Base-by-base conservation (phyloP, 2,113 vertebrate species). In the Cynoglossus semilaevis region DNA sequence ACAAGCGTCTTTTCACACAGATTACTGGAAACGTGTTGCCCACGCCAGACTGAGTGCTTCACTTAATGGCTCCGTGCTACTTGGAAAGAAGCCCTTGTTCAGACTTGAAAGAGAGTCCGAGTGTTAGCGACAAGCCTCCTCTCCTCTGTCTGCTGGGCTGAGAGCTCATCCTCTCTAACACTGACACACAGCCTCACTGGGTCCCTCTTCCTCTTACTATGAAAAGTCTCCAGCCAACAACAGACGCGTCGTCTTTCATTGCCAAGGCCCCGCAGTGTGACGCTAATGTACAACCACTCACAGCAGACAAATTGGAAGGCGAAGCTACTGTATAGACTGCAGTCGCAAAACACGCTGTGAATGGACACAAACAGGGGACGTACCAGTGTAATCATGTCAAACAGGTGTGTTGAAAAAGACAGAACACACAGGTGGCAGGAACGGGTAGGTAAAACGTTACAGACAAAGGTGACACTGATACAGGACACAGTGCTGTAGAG, bases 111-210 rank as follows among this genome's bases (percentile, higher is more conserved):
- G 60, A 61, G 60, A 48, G 72, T 76, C 61, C 65, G 61, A 63
- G 50, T 55, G 63, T 51, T 35, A 54, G 50, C 11, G 13, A 55
- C 48, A 42, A 63, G 51, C 40, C 57, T 68, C 55, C 44, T 79
- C 67, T 77, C 74, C 56, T 80, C 70, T 65, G 69, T 79, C 76
- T 81, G 69, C 72, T 76, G 70, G 77, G 79, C 67, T 12, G 48
- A 81, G 76, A 80, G 68, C 83, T 83, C 76, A 67, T 74, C 74
- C 76, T 69, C 72, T 87, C 72, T 65, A 72, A 67, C 65, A 19
- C 51, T 83, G 80, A 83, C 85, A 83, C 78, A 78, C 67, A 82
- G 79, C 79, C 72, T 73, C 22, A 29, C 22, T 29, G 22, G 63
- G 69, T 70, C 80, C 77, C 50, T 58, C 63, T 67, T 57, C 75